Percentiles rank a stretch among this genome's conserved stretches.
These are phyloP conservation scores for Eriocheir sinensis DNA, from an alignment of 1,140 invertebrate species.

Conservation along the genomic window DNA sequence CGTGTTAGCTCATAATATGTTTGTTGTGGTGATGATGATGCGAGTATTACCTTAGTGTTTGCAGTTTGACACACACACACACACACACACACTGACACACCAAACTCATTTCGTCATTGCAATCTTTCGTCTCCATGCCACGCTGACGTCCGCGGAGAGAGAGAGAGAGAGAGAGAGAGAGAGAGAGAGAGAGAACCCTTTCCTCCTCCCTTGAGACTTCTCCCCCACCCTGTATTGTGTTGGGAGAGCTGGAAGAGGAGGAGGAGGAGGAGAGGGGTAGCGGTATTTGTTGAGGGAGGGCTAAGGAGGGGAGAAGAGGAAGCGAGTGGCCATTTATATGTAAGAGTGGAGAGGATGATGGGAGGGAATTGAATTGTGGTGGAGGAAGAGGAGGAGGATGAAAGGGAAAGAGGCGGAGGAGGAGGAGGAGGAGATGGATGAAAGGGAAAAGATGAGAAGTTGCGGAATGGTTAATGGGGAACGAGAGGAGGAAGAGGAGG, in stretches of 20 bases:
- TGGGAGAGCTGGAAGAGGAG: not conserved
- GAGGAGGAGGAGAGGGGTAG: not conserved
- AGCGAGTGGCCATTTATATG: not conserved
- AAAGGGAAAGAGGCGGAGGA: not conserved
- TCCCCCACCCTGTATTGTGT: too few relatives aligned
- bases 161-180: conserved; percentile 10
- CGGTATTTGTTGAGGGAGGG: not conserved
- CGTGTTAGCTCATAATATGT: not conserved
- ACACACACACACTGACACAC: not conserved
- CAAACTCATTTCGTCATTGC: not conserved
- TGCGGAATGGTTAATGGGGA: not conserved
- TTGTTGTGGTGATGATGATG: too few relatives aligned
- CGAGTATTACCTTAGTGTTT: too few relatives aligned
- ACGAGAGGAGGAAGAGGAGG: not conserved
- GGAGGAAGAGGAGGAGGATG: too few relatives aligned
- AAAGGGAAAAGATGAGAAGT: too few relatives aligned
- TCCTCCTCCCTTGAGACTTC: too few relatives aligned
- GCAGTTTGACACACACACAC: not conserved
- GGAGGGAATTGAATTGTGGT: too few relatives aligned
- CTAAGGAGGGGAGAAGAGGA: not conserved
- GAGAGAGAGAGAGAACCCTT: not conserved
- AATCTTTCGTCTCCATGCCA: not conserved
- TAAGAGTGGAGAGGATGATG: not conserved
- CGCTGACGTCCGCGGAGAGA: not conserved
- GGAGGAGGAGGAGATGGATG: not conserved